Conservation (phyloP, 2,797 vertebrate genomes). For the Lerista edwardsae region DNA sequence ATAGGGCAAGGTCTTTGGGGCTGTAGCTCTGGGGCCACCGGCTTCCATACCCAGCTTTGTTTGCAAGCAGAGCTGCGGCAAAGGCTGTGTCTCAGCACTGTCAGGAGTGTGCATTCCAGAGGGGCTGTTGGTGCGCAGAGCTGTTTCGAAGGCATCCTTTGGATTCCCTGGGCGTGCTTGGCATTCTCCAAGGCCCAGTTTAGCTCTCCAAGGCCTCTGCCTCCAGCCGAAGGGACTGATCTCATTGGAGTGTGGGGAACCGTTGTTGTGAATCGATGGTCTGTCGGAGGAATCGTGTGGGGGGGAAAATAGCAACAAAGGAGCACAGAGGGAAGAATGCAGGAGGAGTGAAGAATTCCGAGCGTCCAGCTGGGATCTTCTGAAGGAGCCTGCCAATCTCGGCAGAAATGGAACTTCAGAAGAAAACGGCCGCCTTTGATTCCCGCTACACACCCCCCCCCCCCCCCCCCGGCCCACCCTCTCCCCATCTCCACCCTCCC, state of each 20-base stretch:
- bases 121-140: background rate
- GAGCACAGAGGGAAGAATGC: background rate
- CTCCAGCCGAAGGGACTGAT: background rate
- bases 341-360: background rate
- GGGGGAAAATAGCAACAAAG: background rate
- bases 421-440: background rate
- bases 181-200: background rate
- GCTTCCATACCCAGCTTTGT: background rate
- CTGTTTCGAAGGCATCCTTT: background rate
- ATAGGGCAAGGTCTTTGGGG: constrained; percentile 1
- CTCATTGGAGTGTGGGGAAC: background rate
- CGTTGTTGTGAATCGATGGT: rapidly evolving
- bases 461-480: no score
- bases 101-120: rapidly evolving
- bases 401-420: background rate
- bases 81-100: background rate
- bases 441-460: background rate
- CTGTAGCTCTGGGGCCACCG: background rate
- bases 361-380: background rate
- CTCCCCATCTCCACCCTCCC: rapidly evolving
- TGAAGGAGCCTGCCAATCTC: background rate
- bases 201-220: constrained; percentile 38
- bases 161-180: background rate
- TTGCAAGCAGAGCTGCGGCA: background rate
- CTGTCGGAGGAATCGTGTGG: background rate